These are phyloP conservation scores for Sphaeramia orbicularis DNA, from an alignment of 2,797 vertebrate species.

Conservation along the genomic window DNA sequence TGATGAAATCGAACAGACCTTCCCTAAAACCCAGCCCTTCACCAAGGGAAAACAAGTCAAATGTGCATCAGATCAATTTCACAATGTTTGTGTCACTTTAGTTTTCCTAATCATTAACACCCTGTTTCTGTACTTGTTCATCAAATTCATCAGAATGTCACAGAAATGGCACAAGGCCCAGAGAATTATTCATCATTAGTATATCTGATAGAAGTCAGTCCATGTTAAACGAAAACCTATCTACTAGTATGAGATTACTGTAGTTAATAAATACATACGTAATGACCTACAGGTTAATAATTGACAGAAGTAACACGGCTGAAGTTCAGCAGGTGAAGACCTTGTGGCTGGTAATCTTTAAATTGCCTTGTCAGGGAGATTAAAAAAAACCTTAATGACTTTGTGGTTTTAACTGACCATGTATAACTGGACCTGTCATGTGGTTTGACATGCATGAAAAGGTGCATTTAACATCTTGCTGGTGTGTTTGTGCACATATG, in stretches of 20 bases:
- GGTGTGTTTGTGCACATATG: constrained; percentile 13
- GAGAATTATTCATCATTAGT: not conserved
- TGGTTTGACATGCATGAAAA: constrained; percentile 5
- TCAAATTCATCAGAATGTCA: not conserved
- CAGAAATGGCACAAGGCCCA: not conserved
- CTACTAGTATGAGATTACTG: not conserved
- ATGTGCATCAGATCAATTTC: constrained; percentile 18
- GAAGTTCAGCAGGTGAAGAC: constrained; percentile 24
- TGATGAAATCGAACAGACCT: constrained; percentile 18
- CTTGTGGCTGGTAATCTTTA: constrained; percentile 45
- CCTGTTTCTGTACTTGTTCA: constrained; percentile 1
- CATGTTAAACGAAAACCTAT: not conserved
- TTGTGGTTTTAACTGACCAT: constrained; percentile 14
- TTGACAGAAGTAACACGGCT: constrained; percentile 9
- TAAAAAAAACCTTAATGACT: constrained; percentile 13
- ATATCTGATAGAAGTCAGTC: not conserved
- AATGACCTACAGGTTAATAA: constrained; percentile 13
- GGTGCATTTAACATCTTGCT: constrained; percentile 15
- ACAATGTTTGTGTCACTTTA: constrained; percentile 2
- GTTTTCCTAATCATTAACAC: constrained; percentile 7
- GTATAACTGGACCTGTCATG: constrained; percentile 6
- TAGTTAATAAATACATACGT: not conserved
- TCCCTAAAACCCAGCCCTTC: not conserved
- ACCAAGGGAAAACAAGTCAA: constrained; percentile 1
- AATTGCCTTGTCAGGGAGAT: constrained; percentile 54